These are phyloP conservation scores for Pantherophis alleghaniensis DNA, from an alignment of 2,797 vertebrate species.

Conservation along the genomic window DNA sequence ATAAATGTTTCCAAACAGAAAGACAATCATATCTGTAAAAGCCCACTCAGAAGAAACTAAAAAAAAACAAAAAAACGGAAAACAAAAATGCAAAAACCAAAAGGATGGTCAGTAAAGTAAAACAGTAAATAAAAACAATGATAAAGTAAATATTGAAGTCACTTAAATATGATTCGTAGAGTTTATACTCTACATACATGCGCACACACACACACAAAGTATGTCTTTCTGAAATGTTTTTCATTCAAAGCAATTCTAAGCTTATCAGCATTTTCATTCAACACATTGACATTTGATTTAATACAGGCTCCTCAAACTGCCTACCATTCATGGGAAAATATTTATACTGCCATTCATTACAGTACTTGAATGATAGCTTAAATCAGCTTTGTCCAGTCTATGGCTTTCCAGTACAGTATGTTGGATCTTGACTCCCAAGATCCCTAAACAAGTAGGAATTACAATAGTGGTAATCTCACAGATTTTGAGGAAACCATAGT, in stretches of 20 bases:
- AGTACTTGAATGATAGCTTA: background rate
- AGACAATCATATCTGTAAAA: background rate
- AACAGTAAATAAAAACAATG: background rate
- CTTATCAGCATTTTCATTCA: background rate
- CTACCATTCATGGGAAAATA: background rate
- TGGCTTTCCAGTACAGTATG: background rate
- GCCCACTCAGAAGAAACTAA: background rate
- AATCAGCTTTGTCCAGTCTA: background rate
- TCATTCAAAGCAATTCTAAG: background rate
- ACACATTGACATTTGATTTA: background rate
- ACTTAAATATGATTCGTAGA: background rate
- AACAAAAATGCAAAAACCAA: background rate
- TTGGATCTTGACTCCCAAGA: background rate
- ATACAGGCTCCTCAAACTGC: background rate
- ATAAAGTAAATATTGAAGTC: background rate
- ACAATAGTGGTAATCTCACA: background rate
- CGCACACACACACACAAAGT: background rate
- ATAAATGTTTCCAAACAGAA: background rate
- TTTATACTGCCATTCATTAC: background rate
- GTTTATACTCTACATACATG: background rate
- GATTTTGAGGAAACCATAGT: background rate
- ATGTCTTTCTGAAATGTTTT: background rate
- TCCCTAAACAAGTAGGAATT: background rate
- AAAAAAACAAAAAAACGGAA: background rate
- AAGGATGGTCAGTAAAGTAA: background rate